Evolutionary conservation across 2,888 invertebrate species (phyloP), one percentile per base, ranked within the genome.

Genomic region (Athripsodes cinereus): DNA sequence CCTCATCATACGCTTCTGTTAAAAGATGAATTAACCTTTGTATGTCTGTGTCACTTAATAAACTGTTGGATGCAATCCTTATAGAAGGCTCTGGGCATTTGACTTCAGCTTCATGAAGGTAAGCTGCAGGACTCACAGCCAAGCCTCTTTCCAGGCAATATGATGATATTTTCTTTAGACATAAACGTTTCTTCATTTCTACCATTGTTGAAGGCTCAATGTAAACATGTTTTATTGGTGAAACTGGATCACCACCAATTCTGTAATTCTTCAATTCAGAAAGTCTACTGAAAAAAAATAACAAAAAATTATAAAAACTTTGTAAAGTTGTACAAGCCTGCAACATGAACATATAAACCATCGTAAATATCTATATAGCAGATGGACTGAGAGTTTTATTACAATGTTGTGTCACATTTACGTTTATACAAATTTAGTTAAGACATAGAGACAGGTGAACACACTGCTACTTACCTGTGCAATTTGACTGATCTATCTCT

Each of bases 161-260:
- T 22, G 81, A 78, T 13, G 86, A 82, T 47, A 92, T 82, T 65
- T 80, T 73, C 2, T 78, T 76, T 1, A 92, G 74, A 63, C 84
- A 73, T 11, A 74, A 69, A 19, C 79, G 71, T 65, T 85, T 84
- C 1, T 71, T 68, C 0, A 72, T 68, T 60, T 70, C 71, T 1
- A 75, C 74, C 0, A 76, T 65, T 35, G 80, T 79, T 0, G 76
- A 68, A 10, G 79, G 73, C 3, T 76, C 78, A 40, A 92, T 72
- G 66, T 84, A 84, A 1, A 93, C 69, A 70, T 90, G 90, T 64
- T 91, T 90, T 0, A 91, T 72, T 0, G 93, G 92, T 0, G 90
- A 88, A 0, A 85, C 65, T 3, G 75, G 74, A 64, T 84, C 77
- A 2, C 88, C 88, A 3, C 76, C 69, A 63, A 85, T 71, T n/a